phyloP scores from a whole-genome alignment of 1,140 invertebrate species.

The Agraylea sexmaculata region DNA sequence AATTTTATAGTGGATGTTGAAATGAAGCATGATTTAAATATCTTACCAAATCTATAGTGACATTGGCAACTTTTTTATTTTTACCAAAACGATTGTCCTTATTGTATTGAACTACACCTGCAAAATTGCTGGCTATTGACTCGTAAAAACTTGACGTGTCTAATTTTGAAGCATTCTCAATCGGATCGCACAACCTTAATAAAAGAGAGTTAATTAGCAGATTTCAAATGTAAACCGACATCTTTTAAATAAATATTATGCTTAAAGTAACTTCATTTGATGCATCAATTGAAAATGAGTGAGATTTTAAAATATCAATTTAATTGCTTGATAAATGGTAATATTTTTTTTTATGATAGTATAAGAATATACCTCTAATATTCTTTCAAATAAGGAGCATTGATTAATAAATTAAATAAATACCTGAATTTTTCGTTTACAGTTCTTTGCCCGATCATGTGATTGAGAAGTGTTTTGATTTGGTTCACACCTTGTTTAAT shows the following conservation, averaged over 20 bases:
- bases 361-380: no score
- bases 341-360: no score
- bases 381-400: no score
- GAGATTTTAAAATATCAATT: no score
- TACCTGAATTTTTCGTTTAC: slow-evolving; percentile 61
- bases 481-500: slow-evolving; percentile 52
- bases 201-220: slow-evolving; percentile 15
- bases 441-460: slow-evolving; percentile 45
- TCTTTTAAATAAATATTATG: slow-evolving; percentile 13
- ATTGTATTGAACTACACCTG: slow-evolving; percentile 87
- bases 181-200: slow-evolving; percentile 63
- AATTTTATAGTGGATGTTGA: neutral
- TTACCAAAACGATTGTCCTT: slow-evolving; percentile 75
- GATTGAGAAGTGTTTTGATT: slow-evolving; percentile 49
- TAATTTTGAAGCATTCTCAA: slow-evolving; percentile 50
- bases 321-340: no score
- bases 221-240: slow-evolving; percentile 8
- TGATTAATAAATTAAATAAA: slow-evolving; percentile 17
- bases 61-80: slow-evolving; percentile 45
- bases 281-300: no score
- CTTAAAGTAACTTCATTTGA: no score
- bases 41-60: slow-evolving; percentile 63
- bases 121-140: slow-evolving; percentile 70
- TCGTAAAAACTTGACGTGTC: slow-evolving; percentile 75
- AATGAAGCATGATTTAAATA: neutral